phyloP scores from a whole-genome alignment of 2,888 invertebrate genomes.

The Oasisia sp. region DNA sequence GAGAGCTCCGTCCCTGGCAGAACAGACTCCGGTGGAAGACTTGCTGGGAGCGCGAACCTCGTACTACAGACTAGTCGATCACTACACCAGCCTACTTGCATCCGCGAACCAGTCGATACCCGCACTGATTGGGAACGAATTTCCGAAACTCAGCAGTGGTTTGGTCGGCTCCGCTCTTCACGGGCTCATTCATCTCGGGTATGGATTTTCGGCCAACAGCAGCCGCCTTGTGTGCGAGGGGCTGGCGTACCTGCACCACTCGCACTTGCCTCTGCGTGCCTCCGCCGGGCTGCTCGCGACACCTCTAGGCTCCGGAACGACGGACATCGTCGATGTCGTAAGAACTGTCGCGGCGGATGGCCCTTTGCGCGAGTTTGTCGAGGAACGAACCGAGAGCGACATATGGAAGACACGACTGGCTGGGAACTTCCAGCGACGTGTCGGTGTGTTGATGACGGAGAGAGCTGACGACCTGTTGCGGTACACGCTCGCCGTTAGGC shows the following conservation, averaged over 20 bases:
- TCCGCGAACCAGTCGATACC: conserved; percentile 7
- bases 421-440: conserved; percentile 21
- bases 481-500: background rate
- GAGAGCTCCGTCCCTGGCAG: background rate
- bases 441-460: conserved; percentile 18
- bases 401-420: background rate
- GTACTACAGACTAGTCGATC: conserved; percentile 29
- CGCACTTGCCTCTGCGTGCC: conserved; percentile 9
- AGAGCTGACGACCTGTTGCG: background rate
- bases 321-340: conserved; percentile 24
- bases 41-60: conserved; percentile 22
- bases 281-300: background rate
- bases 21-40: background rate
- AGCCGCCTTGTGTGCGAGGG: conserved; percentile 27
- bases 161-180: conserved; percentile 23
- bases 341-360: conserved; percentile 6
- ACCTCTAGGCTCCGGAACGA: conserved; percentile 20
- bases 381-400: conserved; percentile 9
- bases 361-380: conserved; percentile 17
- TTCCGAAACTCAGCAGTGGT: conserved; percentile 19
- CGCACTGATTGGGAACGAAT: conserved; percentile 23
- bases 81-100: conserved; percentile 23
- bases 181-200: conserved; percentile 27
- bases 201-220: conserved; percentile 14
- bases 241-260: conserved; percentile 29